Evolutionary conservation across 2,888 invertebrate genomes (phyloP), one percentile per base, ranked within the genome.

Genomic region (Nomada fabriciana): DNA sequence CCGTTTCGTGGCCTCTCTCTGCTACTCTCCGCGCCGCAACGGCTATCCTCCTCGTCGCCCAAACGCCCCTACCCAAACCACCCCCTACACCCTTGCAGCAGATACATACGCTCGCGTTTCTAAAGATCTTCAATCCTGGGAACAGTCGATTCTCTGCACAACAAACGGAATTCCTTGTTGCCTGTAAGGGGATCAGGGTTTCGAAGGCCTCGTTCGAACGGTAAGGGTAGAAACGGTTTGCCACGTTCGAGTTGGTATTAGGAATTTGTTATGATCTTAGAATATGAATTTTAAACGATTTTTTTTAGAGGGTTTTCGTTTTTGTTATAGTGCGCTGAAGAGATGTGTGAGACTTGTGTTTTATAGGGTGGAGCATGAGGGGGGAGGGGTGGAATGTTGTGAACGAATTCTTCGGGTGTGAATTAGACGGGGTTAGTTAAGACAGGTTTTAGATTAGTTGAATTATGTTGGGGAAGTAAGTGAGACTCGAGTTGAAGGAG

Each of bases 1-100:
- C 78, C 77, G 77, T 84, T 79, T 78, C 76, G 65, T 78, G 52
- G 77, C 74, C 72, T 80, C 78, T 80, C 78, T 69, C 72, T 53
- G 76, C 71, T 50, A 65, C 76, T 50, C 65, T 72, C 29, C 65
- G 77, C 75, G 61, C 59, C 61, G 50, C 67, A 52, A 72, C 61
- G 69, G 69, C 53, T 70, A 84, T 84, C 84, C 85, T 78, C 74
- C 81, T 81, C 76, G 55, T 70, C 73, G 64, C 52, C 42, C 69
- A n/a, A 29, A 15, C 50, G 43, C 52, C n/a, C 25, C 29, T 11
- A 20, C 1, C 2, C 57, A 5, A 13, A 29, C 20, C 43, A 7
- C 36, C 36, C 13, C n/a, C 50, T 43, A 11, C 57, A 42, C 60
- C 55, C 36, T 29, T 13, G 13, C 43, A 20, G 18, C 47, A 43